A percentile compares a stretch with the other conserved stretches of the same genome.
These are phyloP conservation scores for Drosophila kanekoi DNA, from an alignment of 2,888 invertebrate species.

Conservation along the genomic window DNA sequence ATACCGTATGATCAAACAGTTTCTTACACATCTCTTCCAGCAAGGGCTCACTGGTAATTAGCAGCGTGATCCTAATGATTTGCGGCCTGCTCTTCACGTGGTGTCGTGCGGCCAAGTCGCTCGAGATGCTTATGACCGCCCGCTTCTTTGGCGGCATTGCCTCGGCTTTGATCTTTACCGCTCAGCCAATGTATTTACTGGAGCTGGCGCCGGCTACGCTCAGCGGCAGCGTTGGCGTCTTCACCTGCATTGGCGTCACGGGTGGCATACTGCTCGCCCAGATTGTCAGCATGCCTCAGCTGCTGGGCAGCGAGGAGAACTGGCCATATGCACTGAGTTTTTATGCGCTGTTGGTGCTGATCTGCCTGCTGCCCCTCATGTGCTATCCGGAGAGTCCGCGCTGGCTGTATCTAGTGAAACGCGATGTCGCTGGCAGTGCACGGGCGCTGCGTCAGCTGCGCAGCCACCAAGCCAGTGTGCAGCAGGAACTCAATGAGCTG, in stretches of 20 bases:
- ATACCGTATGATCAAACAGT: too few relatives aligned
- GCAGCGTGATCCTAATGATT: constrained; percentile 88
- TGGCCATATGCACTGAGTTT: constrained; percentile 92
- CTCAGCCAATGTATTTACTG: constrained; percentile 95
- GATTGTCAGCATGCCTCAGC: constrained; percentile 73
- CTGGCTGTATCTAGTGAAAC: constrained; percentile 90
- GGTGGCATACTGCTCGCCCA: constrained; percentile 82
- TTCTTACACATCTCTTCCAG: constrained; percentile 40
- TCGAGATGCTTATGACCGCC: constrained; percentile 92
- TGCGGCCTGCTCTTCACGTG: constrained; percentile 89
- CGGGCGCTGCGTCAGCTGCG: constrained; percentile 61
- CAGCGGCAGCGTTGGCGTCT: constrained; percentile 92
- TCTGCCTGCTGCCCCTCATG: constrained; percentile 88
- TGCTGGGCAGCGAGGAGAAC: constrained; percentile 86
- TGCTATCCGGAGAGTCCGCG: constrained; percentile 95
- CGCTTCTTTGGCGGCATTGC: constrained; percentile 91
- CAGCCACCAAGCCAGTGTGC: constrained; percentile 64
- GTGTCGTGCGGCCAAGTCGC: constrained; percentile 88
- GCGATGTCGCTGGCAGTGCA: constrained; percentile 87
- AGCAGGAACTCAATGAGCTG: constrained; percentile 87
- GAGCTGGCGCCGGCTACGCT: constrained; percentile 92
- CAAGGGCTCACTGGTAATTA: constrained; percentile 88
- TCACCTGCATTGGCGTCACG: constrained; percentile 87
- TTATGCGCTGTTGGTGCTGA: constrained; percentile 88
- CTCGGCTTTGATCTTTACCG: constrained; percentile 92